These are phyloP conservation scores for Chrysocyon brachyurus DNA, from an alignment of 2,797 vertebrate species.

Conservation along the genomic window DNA sequence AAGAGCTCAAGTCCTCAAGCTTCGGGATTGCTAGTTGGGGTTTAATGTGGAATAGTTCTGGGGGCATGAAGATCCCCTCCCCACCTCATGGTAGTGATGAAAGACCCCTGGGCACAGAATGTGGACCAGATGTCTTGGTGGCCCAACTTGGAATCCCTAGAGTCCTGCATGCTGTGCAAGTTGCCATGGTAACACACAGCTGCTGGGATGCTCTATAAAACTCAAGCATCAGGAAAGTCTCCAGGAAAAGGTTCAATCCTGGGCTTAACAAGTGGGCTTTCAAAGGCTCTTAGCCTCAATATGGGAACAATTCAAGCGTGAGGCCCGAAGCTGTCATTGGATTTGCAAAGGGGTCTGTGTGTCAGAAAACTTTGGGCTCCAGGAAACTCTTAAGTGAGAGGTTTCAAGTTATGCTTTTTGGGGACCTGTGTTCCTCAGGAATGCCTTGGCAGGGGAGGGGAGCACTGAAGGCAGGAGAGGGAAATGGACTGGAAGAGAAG, in stretches of 20 bases:
- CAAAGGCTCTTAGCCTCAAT: neutral
- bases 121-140: neutral
- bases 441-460: no score
- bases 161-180: neutral
- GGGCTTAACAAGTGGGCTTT: neutral
- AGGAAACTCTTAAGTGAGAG: neutral
- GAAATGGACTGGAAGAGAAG: neutral
- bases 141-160: no score
- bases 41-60: neutral
- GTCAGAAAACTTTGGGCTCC: neutral
- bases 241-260: neutral
- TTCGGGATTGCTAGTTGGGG: neutral
- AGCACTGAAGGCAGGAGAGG: no score
- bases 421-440: neutral
- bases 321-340: neutral
- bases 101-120: neutral
- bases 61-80: neutral
- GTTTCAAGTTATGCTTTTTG: neutral
- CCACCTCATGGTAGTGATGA: accelerated
- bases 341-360: neutral
- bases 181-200: neutral
- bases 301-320: neutral
- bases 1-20: neutral
- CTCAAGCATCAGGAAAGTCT: neutral
- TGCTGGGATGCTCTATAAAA: neutral